These are phyloP conservation scores for Nowickia ferox DNA, from an alignment of 2,888 invertebrate species.

Conservation along the genomic window DNA sequence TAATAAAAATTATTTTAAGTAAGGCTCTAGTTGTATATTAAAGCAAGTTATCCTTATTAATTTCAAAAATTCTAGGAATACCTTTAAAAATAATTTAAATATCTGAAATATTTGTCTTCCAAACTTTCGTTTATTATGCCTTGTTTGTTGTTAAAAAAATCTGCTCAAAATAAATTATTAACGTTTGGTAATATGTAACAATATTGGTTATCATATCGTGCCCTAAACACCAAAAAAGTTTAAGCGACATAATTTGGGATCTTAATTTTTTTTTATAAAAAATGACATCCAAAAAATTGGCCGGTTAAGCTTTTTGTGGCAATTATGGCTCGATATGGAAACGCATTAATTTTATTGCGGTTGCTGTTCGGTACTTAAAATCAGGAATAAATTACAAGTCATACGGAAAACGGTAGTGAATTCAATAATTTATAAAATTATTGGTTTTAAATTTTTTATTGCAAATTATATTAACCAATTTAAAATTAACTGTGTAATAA, in stretches of 20 bases:
- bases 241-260: too few relatives aligned
- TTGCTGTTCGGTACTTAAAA: not conserved
- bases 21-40: too few relatives aligned
- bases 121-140: not conserved
- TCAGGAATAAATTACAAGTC: not conserved
- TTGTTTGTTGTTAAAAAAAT: not conserved
- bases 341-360: not conserved
- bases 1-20: too few relatives aligned
- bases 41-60: too few relatives aligned
- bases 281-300: too few relatives aligned
- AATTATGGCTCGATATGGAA: too few relatives aligned
- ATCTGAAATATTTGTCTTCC: not conserved
- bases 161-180: not conserved
- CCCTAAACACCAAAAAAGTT: too few relatives aligned
- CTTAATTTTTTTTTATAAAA: too few relatives aligned
- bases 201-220: not conserved
- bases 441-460: constrained; percentile 63
- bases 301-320: too few relatives aligned
- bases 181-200: not conserved
- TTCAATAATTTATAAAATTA: constrained; percentile 65
- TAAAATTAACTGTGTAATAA: constrained; percentile 42
- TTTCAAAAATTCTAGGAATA: too few relatives aligned
- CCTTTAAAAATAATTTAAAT: too few relatives aligned
- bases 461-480: constrained; percentile 68
- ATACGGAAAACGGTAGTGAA: constrained; percentile 52